Evolutionary conservation across 2,888 invertebrate species (phyloP), one percentile per base, ranked within the genome.

Genomic region (Spisula subtruncata): DNA sequence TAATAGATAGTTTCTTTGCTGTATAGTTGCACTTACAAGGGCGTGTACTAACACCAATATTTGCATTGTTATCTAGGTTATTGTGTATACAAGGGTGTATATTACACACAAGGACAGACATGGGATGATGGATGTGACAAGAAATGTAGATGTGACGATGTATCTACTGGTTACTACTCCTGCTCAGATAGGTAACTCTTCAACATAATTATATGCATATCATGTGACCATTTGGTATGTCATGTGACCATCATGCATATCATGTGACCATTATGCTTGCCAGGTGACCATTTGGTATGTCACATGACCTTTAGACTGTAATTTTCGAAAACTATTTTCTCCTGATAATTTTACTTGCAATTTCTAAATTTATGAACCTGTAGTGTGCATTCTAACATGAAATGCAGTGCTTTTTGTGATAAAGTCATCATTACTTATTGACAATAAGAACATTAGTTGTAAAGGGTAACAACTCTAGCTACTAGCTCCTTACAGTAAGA

Each of bases 21-120:
- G 41, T 41, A 41, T 18, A n/a, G n/a, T n/a, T n/a, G n/a, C n/a
- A n/a, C n/a, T n/a, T n/a, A n/a, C n/a, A n/a, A n/a, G n/a, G n/a
- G n/a, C n/a, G n/a, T n/a, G n/a, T n/a, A 25, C 10, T 66, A 25
- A 25, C 60, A 8, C 1, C 20, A 4, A 32, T 79, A 35, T 81
- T 6, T 12, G 4, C 25, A n/a, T 48, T 46, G 8, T 46, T 81
- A 8, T 88, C 8, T 87, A 93, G 95, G 94, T 20, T 94, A 91
- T 90, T 95, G 95, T 91, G 94, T 94, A 41, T 94, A 94, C 93
- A 93, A 94, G 89, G 95, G 95, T 16, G 94, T 93, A 51, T 94
- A 93, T 87, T 94, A 94, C 90, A 92, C 88, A 12, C 94, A 94
- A 82, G 94, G 94, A 41, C 93, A 94, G 88, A 91, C 91, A 29